A percentile compares a stretch with the other conserved stretches of the same genome.
Conservation (phyloP, 2,797 vertebrate genomes). For the Coregonus ussuriensis region DNA sequence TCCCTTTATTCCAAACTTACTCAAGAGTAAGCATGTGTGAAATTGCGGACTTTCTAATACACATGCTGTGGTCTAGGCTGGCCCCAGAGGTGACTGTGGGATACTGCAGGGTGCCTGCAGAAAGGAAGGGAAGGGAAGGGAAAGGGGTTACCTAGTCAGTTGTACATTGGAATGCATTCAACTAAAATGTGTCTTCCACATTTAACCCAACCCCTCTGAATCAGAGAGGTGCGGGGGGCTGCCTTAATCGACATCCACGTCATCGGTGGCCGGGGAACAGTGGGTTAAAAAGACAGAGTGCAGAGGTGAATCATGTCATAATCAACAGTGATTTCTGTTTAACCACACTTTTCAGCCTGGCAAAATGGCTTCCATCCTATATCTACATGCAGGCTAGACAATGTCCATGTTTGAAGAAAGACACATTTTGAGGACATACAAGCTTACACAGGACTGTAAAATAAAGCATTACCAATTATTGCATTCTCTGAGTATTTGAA, state of each 20-base stretch:
- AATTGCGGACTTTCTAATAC: constrained; percentile 96
- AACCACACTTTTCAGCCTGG: constrained; percentile 28
- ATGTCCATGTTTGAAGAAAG: not conserved
- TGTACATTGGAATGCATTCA: too few relatives aligned
- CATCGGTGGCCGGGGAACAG: too few relatives aligned
- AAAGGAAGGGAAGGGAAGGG: too few relatives aligned
- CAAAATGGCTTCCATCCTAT: constrained; percentile 35
- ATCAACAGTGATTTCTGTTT: constrained; percentile 72
- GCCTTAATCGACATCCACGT: too few relatives aligned
- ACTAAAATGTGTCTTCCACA: too few relatives aligned
- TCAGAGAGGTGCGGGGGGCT: too few relatives aligned
- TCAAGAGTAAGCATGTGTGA: constrained; percentile 99
- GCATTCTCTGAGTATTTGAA: too few relatives aligned
- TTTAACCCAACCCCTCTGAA: too few relatives aligned
- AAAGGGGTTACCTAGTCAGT: too few relatives aligned
- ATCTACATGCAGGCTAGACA: not conserved
- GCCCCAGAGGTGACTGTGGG: constrained; percentile 69
- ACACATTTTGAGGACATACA: too few relatives aligned
- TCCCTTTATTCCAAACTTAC: constrained; percentile 95
- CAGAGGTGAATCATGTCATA: constrained; percentile 73
- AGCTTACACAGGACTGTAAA: too few relatives aligned
- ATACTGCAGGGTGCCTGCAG: constrained; percentile 59
- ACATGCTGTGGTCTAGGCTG: constrained; percentile 74
- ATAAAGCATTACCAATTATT: too few relatives aligned
- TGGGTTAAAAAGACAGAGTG: constrained; percentile 22